A percentile compares a stretch with the other conserved stretches of the same genome.
phyloP scores from a whole-genome alignment of 2,797 vertebrate genomes.

The Sebastes jordani region DNA sequence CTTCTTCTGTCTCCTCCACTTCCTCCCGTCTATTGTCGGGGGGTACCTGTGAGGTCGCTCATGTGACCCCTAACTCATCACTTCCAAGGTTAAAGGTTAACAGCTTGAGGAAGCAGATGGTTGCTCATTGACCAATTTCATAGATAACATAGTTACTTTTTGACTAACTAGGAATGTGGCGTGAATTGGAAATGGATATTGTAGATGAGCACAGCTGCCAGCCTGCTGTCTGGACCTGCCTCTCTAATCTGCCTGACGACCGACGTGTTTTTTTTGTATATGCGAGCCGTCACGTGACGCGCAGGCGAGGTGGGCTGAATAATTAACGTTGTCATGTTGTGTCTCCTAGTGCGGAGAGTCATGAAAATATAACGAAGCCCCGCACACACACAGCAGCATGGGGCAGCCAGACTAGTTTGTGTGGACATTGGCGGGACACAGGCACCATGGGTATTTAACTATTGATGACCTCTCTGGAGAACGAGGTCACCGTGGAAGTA shows the following conservation, averaged over 20 bases:
- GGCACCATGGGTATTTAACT: slow-evolving; percentile 70
- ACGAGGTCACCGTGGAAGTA: slow-evolving; percentile 48
- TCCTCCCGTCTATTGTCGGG: slow-evolving; percentile 52
- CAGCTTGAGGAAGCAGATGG: slow-evolving; percentile 61
- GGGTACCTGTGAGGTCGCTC: slow-evolving; percentile 52
- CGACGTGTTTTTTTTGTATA: not conserved
- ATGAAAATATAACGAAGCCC: slow-evolving; percentile 79
- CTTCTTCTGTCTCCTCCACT: slow-evolving; percentile 18
- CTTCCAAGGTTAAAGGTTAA: slow-evolving; percentile 58
- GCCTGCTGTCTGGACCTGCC: slow-evolving; percentile 2
- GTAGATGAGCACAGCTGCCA: not conserved
- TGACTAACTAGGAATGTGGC: not conserved
- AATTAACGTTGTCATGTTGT: slow-evolving; percentile 77
- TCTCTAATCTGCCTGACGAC: slow-evolving; percentile 76
- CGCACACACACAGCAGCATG: not conserved
- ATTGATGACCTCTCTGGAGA: slow-evolving; percentile 71
- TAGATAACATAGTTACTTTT: slow-evolving; percentile 44
- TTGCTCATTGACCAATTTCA: slow-evolving; percentile 48
- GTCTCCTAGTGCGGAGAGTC: slow-evolving; percentile 66
- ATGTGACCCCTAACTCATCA: slow-evolving; percentile 24
- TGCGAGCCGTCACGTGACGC: slow-evolving; percentile 19
- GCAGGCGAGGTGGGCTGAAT: slow-evolving; percentile 64
- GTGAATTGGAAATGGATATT: not conserved
- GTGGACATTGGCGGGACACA: slow-evolving; percentile 45
- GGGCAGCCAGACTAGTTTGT: slow-evolving; percentile 31